Evolutionary conservation across 2,113 vertebrate species (phyloP).

Genomic region (Stegastes partitus): DNA sequence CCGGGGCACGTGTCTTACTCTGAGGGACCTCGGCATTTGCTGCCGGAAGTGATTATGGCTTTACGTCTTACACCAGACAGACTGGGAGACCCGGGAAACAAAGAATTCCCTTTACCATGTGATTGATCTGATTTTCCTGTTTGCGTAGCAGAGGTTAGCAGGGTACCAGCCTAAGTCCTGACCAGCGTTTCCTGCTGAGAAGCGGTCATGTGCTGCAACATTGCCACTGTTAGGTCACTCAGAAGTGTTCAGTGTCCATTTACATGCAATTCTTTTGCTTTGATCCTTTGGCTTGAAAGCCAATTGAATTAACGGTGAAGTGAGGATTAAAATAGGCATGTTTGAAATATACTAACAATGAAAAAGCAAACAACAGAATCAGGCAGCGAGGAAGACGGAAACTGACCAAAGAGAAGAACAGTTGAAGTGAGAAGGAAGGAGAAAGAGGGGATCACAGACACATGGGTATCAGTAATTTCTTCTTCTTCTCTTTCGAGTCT

Average conservation of each 20-base stretch:
- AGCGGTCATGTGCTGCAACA: constrained; percentile 5
- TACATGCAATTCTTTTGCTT: constrained; percentile 3
- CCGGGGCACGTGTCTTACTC: constrained; percentile 39
- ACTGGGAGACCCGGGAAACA: constrained; percentile 46
- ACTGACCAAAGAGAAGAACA: constrained; percentile 90
- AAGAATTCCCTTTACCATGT: constrained; percentile 44
- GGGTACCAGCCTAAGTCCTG: constrained; percentile 37
- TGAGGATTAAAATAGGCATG: not conserved
- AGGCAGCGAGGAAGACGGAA: constrained; percentile 59
- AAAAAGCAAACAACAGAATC: constrained; percentile 18
- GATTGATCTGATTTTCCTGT: constrained; percentile 61
- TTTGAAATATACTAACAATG: constrained; percentile 8
- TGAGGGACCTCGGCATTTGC: constrained; percentile 35
- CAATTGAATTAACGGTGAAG: not conserved
- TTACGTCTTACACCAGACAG: constrained; percentile 58
- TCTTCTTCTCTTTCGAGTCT: constrained; percentile 95
- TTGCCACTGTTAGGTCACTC: constrained; percentile 9
- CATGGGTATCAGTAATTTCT: constrained; percentile 91
- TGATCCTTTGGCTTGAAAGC: not conserved
- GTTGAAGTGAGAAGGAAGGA: constrained; percentile 75
- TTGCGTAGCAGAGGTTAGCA: constrained; percentile 38
- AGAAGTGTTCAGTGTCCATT: not conserved
- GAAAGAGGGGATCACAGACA: constrained; percentile 90
- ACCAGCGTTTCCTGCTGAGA: constrained; percentile 29
- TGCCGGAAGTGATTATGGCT: constrained; percentile 65